phyloP scores from a whole-genome alignment of 2,113 vertebrate species.

The Phyllostomus hastatus region DNA sequence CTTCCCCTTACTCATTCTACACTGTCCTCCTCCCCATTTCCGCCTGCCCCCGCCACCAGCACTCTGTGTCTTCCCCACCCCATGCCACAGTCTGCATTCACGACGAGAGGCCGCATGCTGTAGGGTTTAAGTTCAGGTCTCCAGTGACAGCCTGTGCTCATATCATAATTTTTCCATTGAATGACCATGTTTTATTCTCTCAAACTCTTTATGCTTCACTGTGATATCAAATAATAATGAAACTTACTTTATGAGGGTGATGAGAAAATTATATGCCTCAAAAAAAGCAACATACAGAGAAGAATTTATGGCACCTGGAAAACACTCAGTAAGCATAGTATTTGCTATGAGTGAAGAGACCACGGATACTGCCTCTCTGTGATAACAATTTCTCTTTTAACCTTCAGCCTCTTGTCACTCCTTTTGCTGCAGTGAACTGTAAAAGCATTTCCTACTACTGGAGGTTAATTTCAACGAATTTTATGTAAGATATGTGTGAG shows the following conservation, averaged over 20 bases:
- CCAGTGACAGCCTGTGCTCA: not conserved
- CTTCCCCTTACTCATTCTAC: not conserved
- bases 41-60: fast-evolving
- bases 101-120: not conserved
- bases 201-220: not conserved
- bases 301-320: not conserved
- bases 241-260: not conserved
- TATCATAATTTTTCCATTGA: not conserved
- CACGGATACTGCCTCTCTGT: not conserved
- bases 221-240: not conserved
- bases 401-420: not conserved
- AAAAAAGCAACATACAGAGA: not conserved
- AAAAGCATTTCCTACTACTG: not conserved
- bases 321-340: not conserved
- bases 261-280: not conserved
- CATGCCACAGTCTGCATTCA: fast-evolving
- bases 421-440: not conserved
- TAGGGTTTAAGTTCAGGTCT: not conserved
- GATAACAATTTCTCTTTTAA: not conserved
- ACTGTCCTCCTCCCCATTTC: not conserved
- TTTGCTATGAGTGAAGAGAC: not conserved
- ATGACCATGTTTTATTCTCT: not conserved
- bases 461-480: slow-evolving; percentile 8
- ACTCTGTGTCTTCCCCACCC: not conserved
- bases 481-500: not conserved